Percentiles rank a stretch among this genome's conserved stretches.
phyloP scores from a whole-genome alignment of 2,797 vertebrate species.

The Taenioides sp. region DNA sequence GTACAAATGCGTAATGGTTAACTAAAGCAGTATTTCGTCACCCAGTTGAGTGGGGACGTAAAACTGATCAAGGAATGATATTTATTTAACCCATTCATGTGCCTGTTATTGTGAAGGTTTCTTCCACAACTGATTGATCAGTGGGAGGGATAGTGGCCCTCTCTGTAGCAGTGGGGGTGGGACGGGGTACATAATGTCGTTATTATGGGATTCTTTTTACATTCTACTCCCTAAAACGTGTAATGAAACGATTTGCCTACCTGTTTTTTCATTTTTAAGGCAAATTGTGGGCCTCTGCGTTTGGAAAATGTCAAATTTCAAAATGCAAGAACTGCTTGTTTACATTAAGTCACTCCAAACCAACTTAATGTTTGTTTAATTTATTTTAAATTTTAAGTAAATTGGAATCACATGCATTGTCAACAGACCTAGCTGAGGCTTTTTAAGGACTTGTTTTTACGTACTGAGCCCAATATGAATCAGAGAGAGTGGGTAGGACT shows the following conservation, averaged over 20 bases:
- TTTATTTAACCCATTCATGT: slow-evolving; percentile 53
- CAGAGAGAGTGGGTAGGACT: slow-evolving; percentile 16
- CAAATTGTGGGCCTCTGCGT: slow-evolving; percentile 35
- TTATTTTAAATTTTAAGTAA: slow-evolving; percentile 19
- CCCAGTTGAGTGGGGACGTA: slow-evolving; percentile 31
- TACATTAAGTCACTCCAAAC: slow-evolving; percentile 18
- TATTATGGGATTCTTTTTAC: slow-evolving; percentile 41
- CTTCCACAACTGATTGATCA: slow-evolving; percentile 60
- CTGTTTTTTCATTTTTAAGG: slow-evolving; percentile 41
- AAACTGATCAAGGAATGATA: slow-evolving; percentile 46
- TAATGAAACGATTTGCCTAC: slow-evolving; percentile 41
- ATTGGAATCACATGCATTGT: not conserved
- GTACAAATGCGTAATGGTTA: not conserved
- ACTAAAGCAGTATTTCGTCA: slow-evolving; percentile 35
- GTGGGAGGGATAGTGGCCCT: slow-evolving; percentile 54
- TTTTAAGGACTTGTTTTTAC: not conserved
- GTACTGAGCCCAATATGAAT: not conserved
- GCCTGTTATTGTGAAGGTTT: slow-evolving; percentile 71
- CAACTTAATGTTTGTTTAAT: not conserved
- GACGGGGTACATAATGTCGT: slow-evolving; percentile 40
- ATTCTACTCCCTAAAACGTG: slow-evolving; percentile 36
- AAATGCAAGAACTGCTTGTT: not conserved
- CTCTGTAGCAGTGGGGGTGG: slow-evolving; percentile 71
- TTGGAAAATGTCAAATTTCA: slow-evolving; percentile 26
- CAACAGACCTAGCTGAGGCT: not conserved